Conservation (phyloP, 1,140 invertebrate genomes). For the Euwallacea similis region DNA sequence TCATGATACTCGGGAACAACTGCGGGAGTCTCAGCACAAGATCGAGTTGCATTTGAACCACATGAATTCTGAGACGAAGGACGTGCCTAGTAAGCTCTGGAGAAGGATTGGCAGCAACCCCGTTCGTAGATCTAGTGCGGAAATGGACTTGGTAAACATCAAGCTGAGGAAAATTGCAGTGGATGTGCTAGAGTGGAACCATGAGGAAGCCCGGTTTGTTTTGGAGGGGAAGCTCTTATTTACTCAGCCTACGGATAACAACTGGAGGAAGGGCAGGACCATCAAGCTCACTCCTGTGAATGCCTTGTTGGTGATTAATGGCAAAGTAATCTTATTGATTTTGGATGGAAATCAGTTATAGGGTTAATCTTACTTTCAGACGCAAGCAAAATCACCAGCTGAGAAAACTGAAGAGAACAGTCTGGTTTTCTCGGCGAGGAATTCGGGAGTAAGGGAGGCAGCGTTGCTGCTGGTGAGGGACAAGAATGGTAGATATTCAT, state of each 20-base stretch:
- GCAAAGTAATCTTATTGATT: conserved; percentile 64
- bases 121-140: conserved; percentile 68
- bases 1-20: conserved; percentile 72
- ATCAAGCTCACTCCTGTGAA: conserved; percentile 86
- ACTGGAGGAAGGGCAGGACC: conserved; percentile 83
- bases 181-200: conserved; percentile 90
- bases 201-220: conserved; percentile 85
- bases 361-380: conserved; percentile 26
- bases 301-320: conserved; percentile 83
- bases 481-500: conserved; percentile 83
- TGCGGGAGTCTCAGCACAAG: conserved; percentile 85
- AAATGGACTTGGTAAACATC: conserved; percentile 84
- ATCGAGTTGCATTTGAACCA: conserved; percentile 92
- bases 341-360: conserved; percentile 3
- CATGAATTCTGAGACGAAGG: conserved; percentile 93
- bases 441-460: conserved; percentile 79
- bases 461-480: conserved; percentile 86
- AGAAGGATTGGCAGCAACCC: conserved; percentile 82
- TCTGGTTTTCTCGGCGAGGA: conserved; percentile 62
- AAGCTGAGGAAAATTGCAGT: conserved; percentile 89
- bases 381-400: conserved; percentile 27
- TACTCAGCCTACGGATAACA: conserved; percentile 85
- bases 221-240: conserved; percentile 84
- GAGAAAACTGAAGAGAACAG: conserved; percentile 52
- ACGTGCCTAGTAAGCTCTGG: conserved; percentile 88